Evolutionary conservation across 2,888 invertebrate species (phyloP), one percentile per base, ranked within the genome.

Genomic region (Drosophila picticornis): DNA sequence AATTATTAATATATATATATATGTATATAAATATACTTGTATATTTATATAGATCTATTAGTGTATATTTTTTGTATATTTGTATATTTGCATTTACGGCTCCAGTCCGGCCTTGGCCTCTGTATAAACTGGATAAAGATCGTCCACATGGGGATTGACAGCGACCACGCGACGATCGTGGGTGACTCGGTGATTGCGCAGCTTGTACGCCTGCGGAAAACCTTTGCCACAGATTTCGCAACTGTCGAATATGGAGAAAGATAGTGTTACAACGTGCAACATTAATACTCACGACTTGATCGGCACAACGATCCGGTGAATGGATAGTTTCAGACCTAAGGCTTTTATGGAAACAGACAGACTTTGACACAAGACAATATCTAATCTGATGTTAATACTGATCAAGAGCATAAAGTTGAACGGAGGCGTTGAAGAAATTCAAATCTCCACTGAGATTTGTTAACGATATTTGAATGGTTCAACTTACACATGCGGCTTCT

Each of bases 401-500:
- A 19, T 55, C 19, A 7, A 27, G 4, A 27, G 19, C 16, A 9
- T 13, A 32, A 43, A 43, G 22, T 13, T 13, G 13, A 43, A 22
- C 2, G 13, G 4, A 4, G 5, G 7, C 19, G 19, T 10, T 19
- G 19, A 29, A 5, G 10, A 50, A 29, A 4, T 29, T 43, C 22
- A 1, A 9, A 48, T 27, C 4, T 48, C 9, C 16, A 16, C 16
- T 10, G 10, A 29, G 19, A 22, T 34, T 53, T 25, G 25, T 16
- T 25, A 4, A 25, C 16, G 16, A 9, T 16, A 16, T 46, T 19
- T 4, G 1, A 36, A 38, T 55, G 4, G 11, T 16, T 10, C 19
- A 62, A 84, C 91, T 88, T 92, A 92, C 92, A 91, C 91, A 69
- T 90, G 90, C 0, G 91, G 92, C 68, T 93, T 93, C 70, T 93